Evolutionary conservation across 2,113 vertebrate species (phyloP), one percentile per base, ranked within the genome.

Genomic region (Desmodus rotundus): DNA sequence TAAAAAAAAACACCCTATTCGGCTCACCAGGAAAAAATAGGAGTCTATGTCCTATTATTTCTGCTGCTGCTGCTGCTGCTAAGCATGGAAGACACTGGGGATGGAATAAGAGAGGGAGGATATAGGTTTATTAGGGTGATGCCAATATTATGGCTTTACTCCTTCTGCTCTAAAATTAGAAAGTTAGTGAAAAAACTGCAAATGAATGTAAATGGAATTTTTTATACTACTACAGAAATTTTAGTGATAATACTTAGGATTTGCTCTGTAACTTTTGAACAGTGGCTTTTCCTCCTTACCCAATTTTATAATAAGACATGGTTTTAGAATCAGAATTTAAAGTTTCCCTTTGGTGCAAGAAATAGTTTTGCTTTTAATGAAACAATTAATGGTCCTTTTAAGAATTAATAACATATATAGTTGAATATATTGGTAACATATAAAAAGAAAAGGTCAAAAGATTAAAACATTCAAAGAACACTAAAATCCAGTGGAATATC

Each of bases 271-370:
- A 58, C 78, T 93, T 97, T 43, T 91, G 58, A 93, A 89, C 41
- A 87, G 61, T 16, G 20, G 76, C 73, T 84, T 68, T 58, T 22
- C 56, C 1, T 65, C 38, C 50, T 16, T 33, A 89, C 50, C 28
- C 45, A 94, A 92, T 88, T 94, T 89, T 94, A 93, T 87, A 86
- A 50, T 86, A 88, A 89, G 31, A 93, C 68, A 36, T 95, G 74
- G 70, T 19, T 95, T 89, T 89, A 94, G 74, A 96, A 91, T 96
- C 31, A 91, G 38, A 93, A 96, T 94, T n/a, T 95, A 74, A 87
- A 86, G n/a, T 93, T 92, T 94, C 95, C 36, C 81, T 93, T 93
- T 87, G 85, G 43, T 94, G 4, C 93, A 94, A 88, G 43, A 96
- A 96, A 91, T 65, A 95, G 36, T 92, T 86, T 93, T 74, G 22